Evolutionary conservation across 2,113 vertebrate species (phyloP), one percentile per base, ranked within the genome.

Genomic region (Sula dactylatra): DNA sequence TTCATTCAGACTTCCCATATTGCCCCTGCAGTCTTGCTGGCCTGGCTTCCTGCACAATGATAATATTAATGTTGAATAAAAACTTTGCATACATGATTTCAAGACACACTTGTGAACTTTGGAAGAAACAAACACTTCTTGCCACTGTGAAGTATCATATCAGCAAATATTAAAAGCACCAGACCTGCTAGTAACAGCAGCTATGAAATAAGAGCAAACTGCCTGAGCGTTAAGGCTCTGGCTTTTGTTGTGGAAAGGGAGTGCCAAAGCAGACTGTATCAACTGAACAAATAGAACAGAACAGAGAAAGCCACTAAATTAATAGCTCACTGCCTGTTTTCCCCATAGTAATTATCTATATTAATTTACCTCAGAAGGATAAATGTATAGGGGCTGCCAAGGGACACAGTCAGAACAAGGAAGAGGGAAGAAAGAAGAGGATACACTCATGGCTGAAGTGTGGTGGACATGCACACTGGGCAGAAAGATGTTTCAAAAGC

Each of bases 401-500:
- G 40, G 27, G 36, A 69, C 2, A 0, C 0, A 1, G 44, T 36
- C 69, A 86, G 45, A 66, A 47, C 25, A 12, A 58, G 29, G 29
- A 82, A 55, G 38, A 76, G 14, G 13, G 54, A 69, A 94, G 34
- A 21, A 71, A 45, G 29, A 64, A 42, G 25, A 74, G 18, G 74
- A 67, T 32, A 42, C 2, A 2, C 11, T 47, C 8, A 26, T 16
- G 18, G 38, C 25, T 2, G 0, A 42, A 55, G 22, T 9, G 62
- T 11, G 20, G 49, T 49, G 27, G 49, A 4, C 58, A 49, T 5
- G 10, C 17, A 69, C 1, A 2, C 6, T 1, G 1, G 29, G 34
- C 18, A 61, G 49, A 92, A 88, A 47, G 45, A 52, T 10, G 7
- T 80, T 90, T 80, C 62, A 58, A 77, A 83, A 58, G 11, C 38